phyloP scores from a whole-genome alignment of 2,888 invertebrate genomes.

The Geotrupes spiniger region DNA sequence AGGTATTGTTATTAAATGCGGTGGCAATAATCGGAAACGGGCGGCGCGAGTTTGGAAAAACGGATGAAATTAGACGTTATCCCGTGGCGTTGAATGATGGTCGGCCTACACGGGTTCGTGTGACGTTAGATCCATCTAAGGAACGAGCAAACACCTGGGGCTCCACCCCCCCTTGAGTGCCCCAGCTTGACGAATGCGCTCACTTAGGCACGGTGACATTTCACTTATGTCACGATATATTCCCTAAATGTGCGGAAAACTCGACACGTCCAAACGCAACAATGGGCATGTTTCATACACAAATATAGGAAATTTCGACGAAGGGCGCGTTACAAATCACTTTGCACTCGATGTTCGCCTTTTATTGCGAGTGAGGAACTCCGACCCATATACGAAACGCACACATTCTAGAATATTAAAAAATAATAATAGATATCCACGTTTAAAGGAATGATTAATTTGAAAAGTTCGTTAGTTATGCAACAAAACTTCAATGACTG shows the following conservation, averaged over 20 bases:
- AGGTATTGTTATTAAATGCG: too few species aligned
- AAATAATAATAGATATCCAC: too few species aligned
- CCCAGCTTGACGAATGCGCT: conserved; percentile 40
- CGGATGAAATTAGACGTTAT: conserved; percentile 20
- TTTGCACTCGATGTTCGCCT: too few species aligned
- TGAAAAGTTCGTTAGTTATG: too few species aligned
- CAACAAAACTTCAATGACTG: too few species aligned
- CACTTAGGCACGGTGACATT: conserved; percentile 45
- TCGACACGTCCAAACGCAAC: conserved; percentile 3
- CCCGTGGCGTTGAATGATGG: conserved; percentile 33
- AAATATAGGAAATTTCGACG: neutral
- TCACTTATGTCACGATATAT: conserved; percentile 44
- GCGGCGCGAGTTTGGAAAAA: too few species aligned
- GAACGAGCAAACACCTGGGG: conserved; percentile 40
- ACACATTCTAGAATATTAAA: too few species aligned
- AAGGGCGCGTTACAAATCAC: too few species aligned
- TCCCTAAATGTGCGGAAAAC: conserved; percentile 27
- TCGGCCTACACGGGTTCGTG: conserved; percentile 32
- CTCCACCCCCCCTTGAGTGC: conserved; percentile 23
- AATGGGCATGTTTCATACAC: neutral
- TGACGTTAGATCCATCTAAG: conserved; percentile 35
- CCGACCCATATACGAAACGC: too few species aligned
- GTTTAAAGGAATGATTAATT: too few species aligned
- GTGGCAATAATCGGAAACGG: too few species aligned
- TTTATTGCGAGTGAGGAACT: too few species aligned